Percentiles rank a stretch among this genome's conserved stretches.
Evolutionary conservation across 2,113 vertebrate genomes (phyloP).

Genomic region (Phainopepla nitens): DNA sequence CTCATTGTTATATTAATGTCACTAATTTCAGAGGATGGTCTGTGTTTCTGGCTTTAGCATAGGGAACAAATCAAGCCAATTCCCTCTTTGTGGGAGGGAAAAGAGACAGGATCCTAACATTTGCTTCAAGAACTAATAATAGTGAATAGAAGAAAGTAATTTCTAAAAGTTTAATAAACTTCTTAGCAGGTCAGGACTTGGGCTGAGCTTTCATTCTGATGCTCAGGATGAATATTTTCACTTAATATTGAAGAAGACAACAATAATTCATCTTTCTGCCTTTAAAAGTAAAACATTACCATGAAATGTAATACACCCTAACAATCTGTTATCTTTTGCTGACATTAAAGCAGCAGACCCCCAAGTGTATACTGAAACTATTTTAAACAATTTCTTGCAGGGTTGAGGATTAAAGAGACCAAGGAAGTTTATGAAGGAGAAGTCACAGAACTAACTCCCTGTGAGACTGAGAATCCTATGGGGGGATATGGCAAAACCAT

Average conservation of each 20-base stretch:
- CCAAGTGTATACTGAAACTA: background rate
- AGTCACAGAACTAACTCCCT: conserved; percentile 95
- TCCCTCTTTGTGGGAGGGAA: background rate
- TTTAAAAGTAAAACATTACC: background rate
- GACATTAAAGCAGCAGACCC: background rate
- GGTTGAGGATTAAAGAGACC: conserved; percentile 95
- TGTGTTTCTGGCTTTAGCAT: background rate
- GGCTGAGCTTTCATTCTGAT: background rate
- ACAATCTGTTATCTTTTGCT: background rate
- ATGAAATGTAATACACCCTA: background rate
- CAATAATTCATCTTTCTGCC: background rate
- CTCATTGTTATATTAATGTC: background rate
- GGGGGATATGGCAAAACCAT: conserved; percentile 97
- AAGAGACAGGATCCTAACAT: background rate
- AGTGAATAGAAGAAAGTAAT: background rate
- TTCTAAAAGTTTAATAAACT: background rate
- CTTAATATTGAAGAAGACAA: background rate
- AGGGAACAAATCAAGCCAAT: background rate
- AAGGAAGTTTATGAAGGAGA: conserved; percentile 99
- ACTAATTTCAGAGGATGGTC: background rate
- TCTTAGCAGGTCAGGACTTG: background rate
- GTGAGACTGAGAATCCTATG: conserved; percentile 98
- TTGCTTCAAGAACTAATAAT: background rate
- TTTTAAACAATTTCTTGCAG: conserved; percentile 67
- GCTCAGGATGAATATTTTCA: background rate